Base-by-base conservation (phyloP, 2,113 vertebrate genomes). In the Engystomops pustulosus region DNA sequence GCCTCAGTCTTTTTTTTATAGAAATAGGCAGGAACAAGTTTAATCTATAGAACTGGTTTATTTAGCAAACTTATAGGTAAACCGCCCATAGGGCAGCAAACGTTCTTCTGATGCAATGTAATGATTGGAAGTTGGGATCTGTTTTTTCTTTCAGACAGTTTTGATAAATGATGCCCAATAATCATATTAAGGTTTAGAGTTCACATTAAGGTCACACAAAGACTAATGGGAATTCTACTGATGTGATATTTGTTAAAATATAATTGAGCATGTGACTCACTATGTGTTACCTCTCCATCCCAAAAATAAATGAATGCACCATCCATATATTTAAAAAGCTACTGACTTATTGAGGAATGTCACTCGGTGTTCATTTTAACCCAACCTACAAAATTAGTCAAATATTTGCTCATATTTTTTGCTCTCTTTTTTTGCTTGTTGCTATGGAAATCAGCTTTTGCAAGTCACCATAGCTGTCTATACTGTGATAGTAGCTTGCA, bases 371-470 rank as follows among this genome's bases (percentile, higher is more conserved):
- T 49, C 15, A 17, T 18, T 58, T 58, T 11, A 58, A 6, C 14
- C 12, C 60, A 17, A 15, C 60, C 60, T 34, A 32, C 15, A 17
- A 65, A 18, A 1, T 32, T 3, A 65, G 30, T 17, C 32, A 25
- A 71, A 45, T 10, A 25, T 74, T 74, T 15, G n/a, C 41, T 45
- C 12, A 30, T 47, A 74, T 49, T 74, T 47, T 47, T 23, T 74
- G 6, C 32, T 67, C 30, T 65, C 25, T 18, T 62, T 62, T 38
- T 38, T 4, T 71, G 17, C n/a, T 47, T 49, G 70, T 74, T 74
- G 25, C 70, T 12, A 47, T 74, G 6, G 70, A 27, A 74, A 74
- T 45, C 34, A 27, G 36, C 41, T 74, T 74, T 3, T 27, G 25
- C 41, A 49, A 41, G 36, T 70, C 47, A 44, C 69, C 36, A 45